Base-by-base conservation (phyloP, 2,113 vertebrate species). In the Romanogobio albipinnatus region DNA sequence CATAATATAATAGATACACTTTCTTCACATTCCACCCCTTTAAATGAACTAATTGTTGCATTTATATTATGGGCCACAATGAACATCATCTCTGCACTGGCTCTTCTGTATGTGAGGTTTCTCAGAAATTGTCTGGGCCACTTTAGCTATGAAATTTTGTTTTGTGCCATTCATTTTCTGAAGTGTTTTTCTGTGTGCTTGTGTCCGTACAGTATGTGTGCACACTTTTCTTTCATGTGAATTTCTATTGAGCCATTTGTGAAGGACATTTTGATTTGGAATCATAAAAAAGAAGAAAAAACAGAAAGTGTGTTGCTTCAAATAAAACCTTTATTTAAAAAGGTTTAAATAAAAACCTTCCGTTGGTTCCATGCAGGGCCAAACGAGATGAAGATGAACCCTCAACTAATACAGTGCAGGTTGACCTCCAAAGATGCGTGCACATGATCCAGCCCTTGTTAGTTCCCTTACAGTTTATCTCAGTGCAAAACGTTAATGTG, bases 91-190 rank as follows among this genome's bases (percentile, higher is more conserved):
- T 85, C 15, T 49, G 70, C 71, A 26, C 73, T 49, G 43, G 24
- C 51, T 51, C 24, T 75, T 83, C 61, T 76, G 45, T 47, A 5
- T 29, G 43, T 62, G 73, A 68, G 15, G 15, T 36, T 36, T 36
- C 15, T 39, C 64, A 19, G 8, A 61, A 19, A 8, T 19, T 51
- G 64, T 79, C 51, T 47, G n/a, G 14, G 61, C 71, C 26, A 22
- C 47, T 77, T 75, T 49, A 53, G n/a, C n/a, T 82, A 61, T 45
- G 26, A 33, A n/a, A 49, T 87, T 79, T 83, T 62, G 47, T 79
- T 82, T 24, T 51, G 64, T 82, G 64, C 53, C 71, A 84, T 86
- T 58, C 43, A 49, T 62, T 76, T 80, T 36, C 74, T 43, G 80
- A 51, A 61, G 51, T 80, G 51, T 70, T 75, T 70, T 10, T 85